These are phyloP conservation scores for Onychomys leucogaster DNA, from an alignment of 2,797 vertebrate genomes.

Conservation along the genomic window DNA sequence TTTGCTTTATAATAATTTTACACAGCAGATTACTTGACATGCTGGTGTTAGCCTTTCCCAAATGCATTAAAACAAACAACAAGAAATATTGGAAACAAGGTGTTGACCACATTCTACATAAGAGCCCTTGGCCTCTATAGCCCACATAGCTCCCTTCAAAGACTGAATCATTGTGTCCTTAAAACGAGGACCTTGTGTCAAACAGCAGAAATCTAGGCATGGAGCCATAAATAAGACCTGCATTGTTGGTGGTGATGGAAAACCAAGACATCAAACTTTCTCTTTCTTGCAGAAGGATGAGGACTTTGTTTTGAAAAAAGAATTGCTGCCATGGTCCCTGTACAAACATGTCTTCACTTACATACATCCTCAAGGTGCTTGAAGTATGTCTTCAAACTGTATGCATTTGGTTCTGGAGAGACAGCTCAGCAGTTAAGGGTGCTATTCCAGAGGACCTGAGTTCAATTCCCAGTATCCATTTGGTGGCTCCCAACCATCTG, in stretches of 20 bases:
- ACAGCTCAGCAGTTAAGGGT: background rate
- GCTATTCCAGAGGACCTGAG: background rate
- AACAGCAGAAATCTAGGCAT: background rate
- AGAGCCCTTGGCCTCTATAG: background rate
- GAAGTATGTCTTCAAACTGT: constrained; percentile 43
- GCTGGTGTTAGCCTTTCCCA: background rate
- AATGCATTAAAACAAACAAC: background rate
- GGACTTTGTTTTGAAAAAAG: background rate
- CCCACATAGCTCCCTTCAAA: no score
- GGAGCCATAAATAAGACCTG: background rate
- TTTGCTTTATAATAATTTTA: background rate
- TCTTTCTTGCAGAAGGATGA: background rate
- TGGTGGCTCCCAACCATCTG: background rate
- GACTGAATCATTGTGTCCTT: background rate
- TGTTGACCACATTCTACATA: background rate
- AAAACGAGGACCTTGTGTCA: background rate
- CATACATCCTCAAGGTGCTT: background rate
- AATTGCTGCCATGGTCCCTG: background rate
- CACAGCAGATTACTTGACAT: background rate
- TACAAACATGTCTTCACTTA: constrained; percentile 23
- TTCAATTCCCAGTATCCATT: background rate
- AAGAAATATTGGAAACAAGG: background rate
- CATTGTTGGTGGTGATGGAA: background rate
- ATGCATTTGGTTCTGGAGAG: background rate
- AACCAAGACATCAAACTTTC: background rate